phyloP scores from a whole-genome alignment of 1,140 invertebrate species.

The Zaprionus gabonicus region DNA sequence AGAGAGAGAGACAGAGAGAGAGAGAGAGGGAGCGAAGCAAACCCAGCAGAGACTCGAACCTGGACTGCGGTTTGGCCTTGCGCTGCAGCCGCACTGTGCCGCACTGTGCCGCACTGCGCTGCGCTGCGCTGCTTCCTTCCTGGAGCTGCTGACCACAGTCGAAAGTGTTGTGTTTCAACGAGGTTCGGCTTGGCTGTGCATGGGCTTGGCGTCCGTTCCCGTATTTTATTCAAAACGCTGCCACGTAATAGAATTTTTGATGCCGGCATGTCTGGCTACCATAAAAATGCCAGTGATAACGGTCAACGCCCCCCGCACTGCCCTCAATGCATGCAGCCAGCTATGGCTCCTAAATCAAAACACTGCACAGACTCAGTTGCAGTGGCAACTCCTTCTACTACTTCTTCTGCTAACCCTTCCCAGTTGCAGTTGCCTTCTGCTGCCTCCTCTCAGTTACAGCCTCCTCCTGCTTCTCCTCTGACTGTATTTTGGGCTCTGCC shows the following conservation, averaged over 20 bases:
- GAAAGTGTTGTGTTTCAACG: slow-evolving; percentile 79
- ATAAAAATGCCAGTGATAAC: slow-evolving; percentile 80
- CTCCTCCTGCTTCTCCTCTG: neutral
- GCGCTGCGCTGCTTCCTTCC: slow-evolving; percentile 31
- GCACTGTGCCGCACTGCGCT: slow-evolving; percentile 41
- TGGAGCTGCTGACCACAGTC: slow-evolving; percentile 59
- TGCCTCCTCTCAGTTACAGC: neutral
- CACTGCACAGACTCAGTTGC: neutral
- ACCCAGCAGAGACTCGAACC: slow-evolving; percentile 3
- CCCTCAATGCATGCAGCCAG: slow-evolving; percentile 20
- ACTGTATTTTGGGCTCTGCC: slow-evolving; percentile 12
- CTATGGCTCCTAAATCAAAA: slow-evolving; percentile 33
- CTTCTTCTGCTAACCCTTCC: too few species aligned
- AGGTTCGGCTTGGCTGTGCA: slow-evolving; percentile 16
- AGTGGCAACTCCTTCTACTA: neutral
- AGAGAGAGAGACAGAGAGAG: neutral
- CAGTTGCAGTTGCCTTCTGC: too few species aligned
- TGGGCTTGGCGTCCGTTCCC: slow-evolving; percentile 50
- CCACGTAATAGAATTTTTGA: slow-evolving; percentile 82
- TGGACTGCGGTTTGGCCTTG: slow-evolving; percentile 65
- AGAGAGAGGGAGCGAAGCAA: neutral
- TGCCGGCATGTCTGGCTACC: slow-evolving; percentile 78
- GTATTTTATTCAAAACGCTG: slow-evolving; percentile 82
- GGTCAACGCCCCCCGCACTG: slow-evolving; percentile 71
- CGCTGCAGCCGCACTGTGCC: slow-evolving; percentile 23